These are phyloP conservation scores for Semnornis frantzii DNA, from an alignment of 2,113 vertebrate genomes.

Conservation along the genomic window DNA sequence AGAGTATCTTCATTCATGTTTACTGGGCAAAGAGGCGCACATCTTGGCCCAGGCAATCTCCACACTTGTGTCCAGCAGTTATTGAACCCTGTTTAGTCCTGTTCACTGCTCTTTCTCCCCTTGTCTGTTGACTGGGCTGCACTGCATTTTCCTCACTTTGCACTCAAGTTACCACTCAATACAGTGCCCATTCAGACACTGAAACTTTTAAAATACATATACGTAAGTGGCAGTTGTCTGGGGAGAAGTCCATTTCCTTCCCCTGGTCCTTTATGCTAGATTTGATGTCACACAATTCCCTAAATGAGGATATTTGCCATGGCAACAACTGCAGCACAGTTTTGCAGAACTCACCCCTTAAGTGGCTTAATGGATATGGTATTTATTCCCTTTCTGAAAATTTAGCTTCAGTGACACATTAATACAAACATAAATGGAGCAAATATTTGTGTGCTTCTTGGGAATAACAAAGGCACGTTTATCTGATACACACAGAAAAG, in stretches of 20 bases:
- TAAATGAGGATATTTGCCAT: slow-evolving; percentile 57
- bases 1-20: neutral
- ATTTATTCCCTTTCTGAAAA: slow-evolving; percentile 67
- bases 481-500: slow-evolving; percentile 68
- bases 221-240: neutral
- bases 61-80: neutral
- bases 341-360: slow-evolving; percentile 42
- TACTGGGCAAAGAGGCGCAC: neutral
- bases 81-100: neutral
- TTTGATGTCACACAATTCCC: slow-evolving; percentile 17
- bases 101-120: neutral
- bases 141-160: neutral
- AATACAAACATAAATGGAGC: slow-evolving; percentile 69
- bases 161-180: neutral
- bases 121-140: neutral
- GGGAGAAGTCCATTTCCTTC: neutral
- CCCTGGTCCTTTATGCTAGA: neutral
- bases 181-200: neutral
- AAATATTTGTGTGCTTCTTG: slow-evolving; percentile 68
- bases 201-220: neutral
- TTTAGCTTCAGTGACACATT: slow-evolving; percentile 63
- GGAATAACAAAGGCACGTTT: slow-evolving; percentile 69
- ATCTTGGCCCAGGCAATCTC: neutral
- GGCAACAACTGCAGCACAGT: slow-evolving; percentile 40
- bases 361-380: slow-evolving; percentile 61